These are phyloP conservation scores for Podarcis siculus DNA, from an alignment of 2,797 vertebrate species.

Conservation along the genomic window DNA sequence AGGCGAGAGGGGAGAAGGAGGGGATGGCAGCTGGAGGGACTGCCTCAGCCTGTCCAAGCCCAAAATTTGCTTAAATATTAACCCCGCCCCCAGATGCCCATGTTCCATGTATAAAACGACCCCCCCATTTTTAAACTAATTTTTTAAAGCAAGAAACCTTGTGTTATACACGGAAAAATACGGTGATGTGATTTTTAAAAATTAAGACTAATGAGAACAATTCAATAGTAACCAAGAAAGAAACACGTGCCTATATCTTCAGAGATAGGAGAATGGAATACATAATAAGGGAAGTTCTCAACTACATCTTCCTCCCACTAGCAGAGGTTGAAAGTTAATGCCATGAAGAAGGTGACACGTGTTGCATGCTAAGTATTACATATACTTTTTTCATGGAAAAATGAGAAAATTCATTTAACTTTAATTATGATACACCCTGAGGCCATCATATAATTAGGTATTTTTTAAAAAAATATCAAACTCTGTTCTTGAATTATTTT, in stretches of 20 bases:
- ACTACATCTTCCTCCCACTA: background rate
- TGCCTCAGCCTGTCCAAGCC: too few relatives aligned
- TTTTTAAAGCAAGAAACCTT: too few relatives aligned
- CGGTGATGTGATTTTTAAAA: background rate
- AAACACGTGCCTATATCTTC: background rate
- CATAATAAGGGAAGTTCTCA: background rate
- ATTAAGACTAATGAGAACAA: background rate
- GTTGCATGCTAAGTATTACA: background rate
- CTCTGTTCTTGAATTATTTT: background rate
- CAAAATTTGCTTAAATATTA: too few relatives aligned
- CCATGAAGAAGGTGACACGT: background rate
- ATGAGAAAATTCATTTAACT: background rate
- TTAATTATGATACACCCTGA: background rate
- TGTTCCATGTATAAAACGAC: too few relatives aligned
- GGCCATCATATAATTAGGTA: background rate
- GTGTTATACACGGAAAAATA: too few relatives aligned
- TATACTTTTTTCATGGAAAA: background rate
- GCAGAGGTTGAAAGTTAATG: background rate
- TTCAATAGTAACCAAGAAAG: background rate
- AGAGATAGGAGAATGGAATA: background rate
- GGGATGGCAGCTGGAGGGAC: too few relatives aligned
- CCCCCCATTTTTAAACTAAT: too few relatives aligned
- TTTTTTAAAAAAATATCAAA: background rate
- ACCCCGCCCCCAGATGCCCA: too few relatives aligned
- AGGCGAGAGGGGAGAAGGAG: too few relatives aligned